Evolutionary conservation across 53 echinoderm and acorn worm species (phyloP).

Genomic region (Crossaster papposus): DNA sequence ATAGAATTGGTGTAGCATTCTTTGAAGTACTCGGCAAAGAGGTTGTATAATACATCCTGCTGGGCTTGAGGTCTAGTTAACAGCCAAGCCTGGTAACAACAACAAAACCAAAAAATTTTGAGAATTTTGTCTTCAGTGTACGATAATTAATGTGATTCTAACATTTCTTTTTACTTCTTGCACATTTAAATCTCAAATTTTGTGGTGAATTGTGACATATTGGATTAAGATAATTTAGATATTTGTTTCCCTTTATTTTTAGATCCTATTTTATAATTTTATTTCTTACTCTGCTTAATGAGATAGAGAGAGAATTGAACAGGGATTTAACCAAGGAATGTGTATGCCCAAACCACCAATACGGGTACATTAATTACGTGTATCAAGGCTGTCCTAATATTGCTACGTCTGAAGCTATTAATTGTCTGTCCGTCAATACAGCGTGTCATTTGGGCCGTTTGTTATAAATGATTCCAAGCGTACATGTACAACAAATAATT

Average conservation of each 20-base stretch:
- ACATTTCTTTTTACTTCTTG: neutral
- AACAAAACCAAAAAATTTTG: neutral
- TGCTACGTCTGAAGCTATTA: no score
- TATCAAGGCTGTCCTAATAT: no score
- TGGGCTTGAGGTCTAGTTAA: constrained; percentile 83
- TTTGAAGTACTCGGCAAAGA: constrained; percentile 88
- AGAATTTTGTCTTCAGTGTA: no score
- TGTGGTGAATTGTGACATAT: neutral
- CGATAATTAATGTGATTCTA: no score
- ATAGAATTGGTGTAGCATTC: constrained; percentile 73
- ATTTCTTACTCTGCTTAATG: no score
- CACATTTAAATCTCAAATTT: neutral
- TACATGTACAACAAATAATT: neutral
- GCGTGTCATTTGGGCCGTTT: neutral
- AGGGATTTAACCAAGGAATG: no score
- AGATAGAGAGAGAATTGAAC: no score
- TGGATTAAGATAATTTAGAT: no score
- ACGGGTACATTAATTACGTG: no score
- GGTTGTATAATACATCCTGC: constrained; percentile 83
- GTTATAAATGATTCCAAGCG: neutral
- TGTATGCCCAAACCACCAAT: no score
- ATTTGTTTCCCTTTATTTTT: no score
- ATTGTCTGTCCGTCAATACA: neutral
- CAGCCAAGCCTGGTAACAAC: constrained; percentile 85
- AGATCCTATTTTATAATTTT: no score